Evolutionary conservation across 2,888 invertebrate genomes (phyloP), one percentile per base, ranked within the genome.

Genomic region (Loripinus fragilis): DNA sequence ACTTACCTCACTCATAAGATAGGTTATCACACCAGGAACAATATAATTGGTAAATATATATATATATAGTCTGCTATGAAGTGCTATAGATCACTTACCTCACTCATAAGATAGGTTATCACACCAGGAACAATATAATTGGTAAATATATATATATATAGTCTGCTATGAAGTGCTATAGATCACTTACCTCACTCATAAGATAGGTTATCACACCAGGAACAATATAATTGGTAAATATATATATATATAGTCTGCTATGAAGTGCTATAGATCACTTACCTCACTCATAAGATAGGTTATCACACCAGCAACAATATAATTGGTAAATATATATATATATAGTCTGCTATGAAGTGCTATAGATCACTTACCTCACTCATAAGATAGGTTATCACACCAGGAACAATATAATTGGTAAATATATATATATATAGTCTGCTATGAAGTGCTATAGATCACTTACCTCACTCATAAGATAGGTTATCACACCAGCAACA

Each of bases 71-170:
- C 95, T 17, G 95, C 92, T 55, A 96, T 95, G 75, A n/a, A n/a
- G n/a, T n/a, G n/a, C n/a, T n/a, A n/a, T n/a, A n/a, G n/a, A n/a
- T n/a, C n/a, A n/a, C n/a, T n/a, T n/a, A n/a, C n/a, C n/a, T n/a
- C n/a, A n/a, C n/a, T n/a, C n/a, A n/a, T n/a, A n/a, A n/a, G n/a
- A n/a, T n/a, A n/a, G 8, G 95, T 95, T 48, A 95, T 89, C 72
- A 95, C 93, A 35, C 95, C 95, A 65, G 96, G 94, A 42, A 96
- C 92, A 48, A 96, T 93, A 88, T 95, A 96, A 87, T 95, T 94
- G 48, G 94, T 93, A 5, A 94, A 95, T 28, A 96, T n/a, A n/a
- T n/a, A n/a, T n/a, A n/a, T n/a, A n/a, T 86, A 30, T 95, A 92
- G 88, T 96, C 95, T 17, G 95, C 92, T 55, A 96, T 95, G 75